Percentiles rank a stretch among this genome's conserved stretches.
phyloP scores from a whole-genome alignment of 2,113 vertebrate species.

The Pseudorasbora parva region DNA sequence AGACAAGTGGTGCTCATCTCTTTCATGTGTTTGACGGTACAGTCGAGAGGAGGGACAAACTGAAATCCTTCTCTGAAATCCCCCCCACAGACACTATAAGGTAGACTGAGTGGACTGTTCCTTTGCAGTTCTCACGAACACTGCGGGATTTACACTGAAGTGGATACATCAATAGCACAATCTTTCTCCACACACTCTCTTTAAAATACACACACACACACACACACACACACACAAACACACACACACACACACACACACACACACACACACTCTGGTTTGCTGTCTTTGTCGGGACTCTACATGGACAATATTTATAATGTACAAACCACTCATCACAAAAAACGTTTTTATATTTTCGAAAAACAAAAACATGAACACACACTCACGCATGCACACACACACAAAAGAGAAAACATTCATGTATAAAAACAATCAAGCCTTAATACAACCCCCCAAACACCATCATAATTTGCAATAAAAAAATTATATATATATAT shows the following conservation, averaged over 20 bases:
- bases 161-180: background rate
- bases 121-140: slow-evolving; percentile 27
- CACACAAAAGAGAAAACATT: no score
- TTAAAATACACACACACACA: background rate
- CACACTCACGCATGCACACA: no score
- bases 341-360: no score
- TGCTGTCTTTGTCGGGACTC: no score
- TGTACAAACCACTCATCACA: no score
- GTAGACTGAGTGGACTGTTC: background rate
- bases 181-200: background rate
- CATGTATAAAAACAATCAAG: no score
- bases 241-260: background rate
- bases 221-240: background rate
- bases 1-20: slow-evolving; percentile 51
- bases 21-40: slow-evolving; percentile 30
- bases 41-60: slow-evolving; percentile 30
- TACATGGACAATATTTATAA: no score
- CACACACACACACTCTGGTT: background rate
- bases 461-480: no score
- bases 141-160: slow-evolving; percentile 1
- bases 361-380: no score
- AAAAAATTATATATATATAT: no score
- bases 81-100: background rate
- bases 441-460: no score
- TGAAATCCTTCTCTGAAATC: background rate